Evolutionary conservation across 1,140 invertebrate genomes (phyloP), one percentile per base, ranked within the genome.

Genomic region (Adelges cooleyi): DNA sequence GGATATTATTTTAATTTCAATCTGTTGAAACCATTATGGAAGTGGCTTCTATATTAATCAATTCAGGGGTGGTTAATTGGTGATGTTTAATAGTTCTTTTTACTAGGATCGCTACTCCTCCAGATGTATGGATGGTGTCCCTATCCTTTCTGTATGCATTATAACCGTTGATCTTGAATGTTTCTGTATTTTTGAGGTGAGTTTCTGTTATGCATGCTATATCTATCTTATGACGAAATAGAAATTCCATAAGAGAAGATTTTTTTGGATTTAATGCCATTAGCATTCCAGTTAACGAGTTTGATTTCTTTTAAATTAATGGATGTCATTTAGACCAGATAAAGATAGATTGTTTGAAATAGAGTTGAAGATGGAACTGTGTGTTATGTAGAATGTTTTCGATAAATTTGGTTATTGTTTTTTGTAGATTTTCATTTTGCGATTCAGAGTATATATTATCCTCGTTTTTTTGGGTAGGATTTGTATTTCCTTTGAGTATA

Each of bases 181-280:
- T 49, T 38, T 46, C 33, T 22, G 23, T 13, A 15, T 42, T 4
- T 17, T 33, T 20, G 18, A 66, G 44, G 44, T 51, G 44, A 15
- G 48, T 66, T 51, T 66, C 65, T 11, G 65, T 66, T 11, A 66
- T 46, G 25, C 40, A 27, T 22, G 33, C 8, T 6, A 52, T 51
- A 17, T 52, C 48, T 25, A 66, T 33, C 29, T 49, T 50, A 18
- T 66, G 3, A 11, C 22, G 29, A 33, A 29, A 29, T 25, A 52
- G 29, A 40, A 50, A 66, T 42, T 38, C 29, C 51, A 10, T 20
- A 50, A 66, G 18, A 18, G 52, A 18, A 20, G 52, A 54, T 27
- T 27, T 54, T 36, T 42, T 54, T 49, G 29, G 29, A 36, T 38
- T 38, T 54, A 22, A 38, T 22, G 22, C 33, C 52, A 40, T 54